Evolutionary conservation across 92 coral and sea anemone genomes (phyloP), one percentile per base, ranked within the genome.

Genomic region (Muricea muricata): DNA sequence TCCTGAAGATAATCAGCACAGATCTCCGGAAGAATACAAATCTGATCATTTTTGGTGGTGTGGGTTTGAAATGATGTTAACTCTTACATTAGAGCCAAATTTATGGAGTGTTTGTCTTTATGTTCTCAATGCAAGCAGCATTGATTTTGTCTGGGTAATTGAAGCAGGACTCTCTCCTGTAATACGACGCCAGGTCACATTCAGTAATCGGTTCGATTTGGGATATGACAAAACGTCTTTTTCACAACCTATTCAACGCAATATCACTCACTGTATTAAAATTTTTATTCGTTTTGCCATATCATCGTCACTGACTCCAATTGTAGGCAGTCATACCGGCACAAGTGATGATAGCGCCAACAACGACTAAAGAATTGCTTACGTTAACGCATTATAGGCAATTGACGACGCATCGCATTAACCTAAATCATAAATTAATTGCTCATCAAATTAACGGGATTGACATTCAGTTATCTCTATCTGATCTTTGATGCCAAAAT

Each of bases 21-120:
- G n/a, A n/a, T n/a, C n/a, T n/a, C n/a, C n/a, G n/a, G n/a, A n/a
- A n/a, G n/a, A 17, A 1, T 9, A 33, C 75, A 33, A 29, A 33
- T 68, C 75, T 11, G 42, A 7, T 20, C 14, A 32, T 32, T 68
- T 68, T 68, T 68, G 75, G 75, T 30, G 75, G 41, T 68, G 46
- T 37, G 75, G 75, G 1, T 68, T 32, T 68, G 75, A 68, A 68
- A 32, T 68, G 75, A 20, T 6, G 40, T 34, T 68, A 30, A 33
- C 42, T 7, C 46, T 68, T 9, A 30, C 18, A 41, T 34, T 68
- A 20, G 25, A 68, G 26, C 3, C 75, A 68, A 68, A 68, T 68
- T 68, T 68, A 50, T 68, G 75, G 40, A 20, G 28, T 33, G 46
- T 68, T 33, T 32, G 26, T 68, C 75, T 68, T 68, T 68, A 29